A percentile compares a stretch with the other conserved stretches of the same genome.
Evolutionary conservation across 2,113 vertebrate genomes (phyloP).

Genomic region (Percina caprodes): DNA sequence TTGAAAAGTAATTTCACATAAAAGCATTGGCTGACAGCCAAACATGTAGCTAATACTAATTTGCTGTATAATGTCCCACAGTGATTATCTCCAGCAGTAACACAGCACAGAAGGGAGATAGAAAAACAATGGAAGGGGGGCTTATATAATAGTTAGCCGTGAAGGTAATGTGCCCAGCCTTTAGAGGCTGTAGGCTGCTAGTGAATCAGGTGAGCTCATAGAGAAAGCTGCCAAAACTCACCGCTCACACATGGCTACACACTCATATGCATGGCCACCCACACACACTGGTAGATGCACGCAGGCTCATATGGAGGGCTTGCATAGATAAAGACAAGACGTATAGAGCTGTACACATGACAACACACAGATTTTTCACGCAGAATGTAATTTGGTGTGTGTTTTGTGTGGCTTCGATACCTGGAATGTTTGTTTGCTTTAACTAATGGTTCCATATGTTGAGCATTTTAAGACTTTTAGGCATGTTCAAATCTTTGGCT

Average conservation of each 20-base stretch:
- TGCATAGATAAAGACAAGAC: not conserved
- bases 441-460: not conserved
- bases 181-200: slow-evolving; percentile 44
- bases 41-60: slow-evolving; percentile 25
- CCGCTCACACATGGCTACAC: slow-evolving; percentile 55
- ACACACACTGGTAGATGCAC: slow-evolving; percentile 6
- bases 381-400: not conserved
- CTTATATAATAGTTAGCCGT: slow-evolving; percentile 50
- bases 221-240: slow-evolving; percentile 61
- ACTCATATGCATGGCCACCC: slow-evolving; percentile 1
- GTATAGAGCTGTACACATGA: not conserved
- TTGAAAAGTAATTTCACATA: slow-evolving; percentile 1
- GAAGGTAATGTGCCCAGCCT: slow-evolving; percentile 35
- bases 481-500: not conserved
- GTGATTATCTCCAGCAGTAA: slow-evolving; percentile 25
- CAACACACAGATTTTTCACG: not conserved
- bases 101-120: slow-evolving; percentile 16
- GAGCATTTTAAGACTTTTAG: not conserved
- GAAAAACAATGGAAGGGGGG: slow-evolving; percentile 17
- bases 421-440: not conserved
- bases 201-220: slow-evolving; percentile 68
- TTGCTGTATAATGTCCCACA: slow-evolving; percentile 18
- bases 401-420: not conserved
- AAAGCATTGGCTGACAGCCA: slow-evolving; percentile 8
- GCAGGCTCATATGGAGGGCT: slow-evolving; percentile 2